Conservation (phyloP, 2,888 invertebrate species). For the Muschampia plurimacula region DNA sequence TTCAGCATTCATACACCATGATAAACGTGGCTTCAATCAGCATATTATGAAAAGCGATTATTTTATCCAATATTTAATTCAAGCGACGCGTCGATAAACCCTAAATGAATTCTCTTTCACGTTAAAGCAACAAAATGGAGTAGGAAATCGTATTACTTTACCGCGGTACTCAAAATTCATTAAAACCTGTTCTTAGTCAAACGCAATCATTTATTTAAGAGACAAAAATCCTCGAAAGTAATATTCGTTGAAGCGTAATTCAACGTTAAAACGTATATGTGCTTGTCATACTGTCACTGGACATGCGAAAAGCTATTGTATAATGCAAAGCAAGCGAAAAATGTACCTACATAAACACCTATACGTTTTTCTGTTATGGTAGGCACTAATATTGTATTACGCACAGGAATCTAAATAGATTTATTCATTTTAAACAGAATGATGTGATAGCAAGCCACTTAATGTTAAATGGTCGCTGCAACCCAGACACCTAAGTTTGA, state of each 20-base stretch:
- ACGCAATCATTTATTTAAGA: slow-evolving; percentile 83
- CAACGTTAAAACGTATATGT: slow-evolving; percentile 63
- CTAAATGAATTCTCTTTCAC: slow-evolving; percentile 72
- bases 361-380: too few relatives aligned
- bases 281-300: slow-evolving; percentile 1
- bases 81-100: slow-evolving; percentile 60
- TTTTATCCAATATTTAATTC: slow-evolving; percentile 44
- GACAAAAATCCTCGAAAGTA: slow-evolving; percentile 82
- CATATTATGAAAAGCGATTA: slow-evolving; percentile 6
- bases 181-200: slow-evolving; percentile 80
- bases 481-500: too few relatives aligned
- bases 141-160: slow-evolving; percentile 67
- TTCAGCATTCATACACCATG: too few relatives aligned
- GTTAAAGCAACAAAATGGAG: slow-evolving; percentile 65
- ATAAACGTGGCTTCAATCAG: too few relatives aligned
- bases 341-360: too few relatives aligned
- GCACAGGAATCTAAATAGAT: too few relatives aligned
- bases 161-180: slow-evolving; percentile 76
- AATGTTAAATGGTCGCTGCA: too few relatives aligned
- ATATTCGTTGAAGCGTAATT: slow-evolving; percentile 80
- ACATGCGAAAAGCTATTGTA: not conserved
- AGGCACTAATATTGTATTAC: too few relatives aligned
- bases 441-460: too few relatives aligned
- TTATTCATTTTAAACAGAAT: too few relatives aligned
- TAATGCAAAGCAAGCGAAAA: too few relatives aligned